phyloP scores from a whole-genome alignment of 1,140 invertebrate species.

The Harlomillsia oculata region DNA sequence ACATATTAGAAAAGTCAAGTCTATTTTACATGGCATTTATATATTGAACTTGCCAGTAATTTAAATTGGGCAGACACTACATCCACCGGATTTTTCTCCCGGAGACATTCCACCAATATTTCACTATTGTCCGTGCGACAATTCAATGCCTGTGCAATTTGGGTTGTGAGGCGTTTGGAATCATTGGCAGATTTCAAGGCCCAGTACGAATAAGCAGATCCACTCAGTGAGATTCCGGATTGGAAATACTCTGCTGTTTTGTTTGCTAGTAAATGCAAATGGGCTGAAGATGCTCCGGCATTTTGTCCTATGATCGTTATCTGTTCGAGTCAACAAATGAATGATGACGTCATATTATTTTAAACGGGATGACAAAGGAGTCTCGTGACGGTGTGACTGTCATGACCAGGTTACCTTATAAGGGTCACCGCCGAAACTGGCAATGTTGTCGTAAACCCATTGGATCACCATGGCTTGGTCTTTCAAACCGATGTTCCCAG shows the following conservation, averaged over 20 bases:
- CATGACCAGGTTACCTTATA: background rate
- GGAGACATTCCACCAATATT: constrained; percentile 13
- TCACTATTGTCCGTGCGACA: background rate
- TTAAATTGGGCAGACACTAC: background rate
- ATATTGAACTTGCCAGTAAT: no score
- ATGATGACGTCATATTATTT: no score
- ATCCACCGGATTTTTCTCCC: background rate
- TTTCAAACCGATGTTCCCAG: constrained; percentile 23
- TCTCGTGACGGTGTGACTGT: background rate
- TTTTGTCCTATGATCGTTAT: constrained; percentile 10
- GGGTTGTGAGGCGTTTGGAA: background rate
- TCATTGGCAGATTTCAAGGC: background rate
- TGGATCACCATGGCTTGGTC: constrained; percentile 23
- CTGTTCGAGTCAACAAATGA: background rate
- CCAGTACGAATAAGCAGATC: constrained; percentile 26
- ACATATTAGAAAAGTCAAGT: no score
- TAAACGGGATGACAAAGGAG: no score
- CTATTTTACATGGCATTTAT: no score
- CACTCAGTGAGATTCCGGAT: constrained; percentile 13
- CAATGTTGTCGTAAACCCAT: constrained; percentile 21
- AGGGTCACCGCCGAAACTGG: constrained; percentile 16
- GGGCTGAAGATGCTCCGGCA: constrained; percentile 6
- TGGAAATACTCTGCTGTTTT: constrained; percentile 8
- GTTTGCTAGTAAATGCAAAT: constrained; percentile 15
- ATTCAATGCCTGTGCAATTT: constrained; percentile 2